Base-by-base conservation (phyloP, 2,113 vertebrate species). In the Accipiter virgatus region DNA sequence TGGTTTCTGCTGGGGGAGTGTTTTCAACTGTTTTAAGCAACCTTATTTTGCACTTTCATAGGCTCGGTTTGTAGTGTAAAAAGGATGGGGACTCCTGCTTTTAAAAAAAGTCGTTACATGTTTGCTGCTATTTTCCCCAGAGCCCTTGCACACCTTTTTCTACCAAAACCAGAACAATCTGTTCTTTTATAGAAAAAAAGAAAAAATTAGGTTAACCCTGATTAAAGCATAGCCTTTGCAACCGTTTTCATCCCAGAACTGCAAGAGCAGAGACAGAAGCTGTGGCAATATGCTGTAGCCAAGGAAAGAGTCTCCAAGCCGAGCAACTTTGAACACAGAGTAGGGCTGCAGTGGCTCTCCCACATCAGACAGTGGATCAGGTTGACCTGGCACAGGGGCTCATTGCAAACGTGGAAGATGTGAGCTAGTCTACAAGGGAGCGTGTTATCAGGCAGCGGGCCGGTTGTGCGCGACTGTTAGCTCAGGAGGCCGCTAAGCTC, bases 371-470 rank as follows among this genome's bases (percentile, higher is more conserved):
- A 7, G n/a, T 2, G 14, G 12, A 42, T 42, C 11, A 7, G 20
- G 38, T 78, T 50, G 23, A 47, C 38, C 45, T 29, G 67, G 40
- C 55, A 5, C 29, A 38, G 40, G 61, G 47, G 2, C 47, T n/a
- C 6, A 0, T 3, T 56, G 47, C 61, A 63, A 19, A 16, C 1
- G 1, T 47, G 61, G 50, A 40, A 58, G 55, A 20, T 12, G 16
- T 18, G 43, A 52, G 56, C 62, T 21, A 25, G 15, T 6, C 74
- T 43, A 14, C 62, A 16, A 36, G n/a, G 32, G 42, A 55, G 16
- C 1, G 0, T 42, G 40, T 61, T 26, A 20, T 34, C 43, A 31
- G 68, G 42, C 68, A 63, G 42, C 48, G 32, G 40, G 34, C 19
- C 32, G 14, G 16, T 36, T 42, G 22, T 5, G 7, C 21, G 25